These are phyloP conservation scores for Leucophenga varia DNA, from an alignment of 1,140 invertebrate genomes.

Conservation along the genomic window DNA sequence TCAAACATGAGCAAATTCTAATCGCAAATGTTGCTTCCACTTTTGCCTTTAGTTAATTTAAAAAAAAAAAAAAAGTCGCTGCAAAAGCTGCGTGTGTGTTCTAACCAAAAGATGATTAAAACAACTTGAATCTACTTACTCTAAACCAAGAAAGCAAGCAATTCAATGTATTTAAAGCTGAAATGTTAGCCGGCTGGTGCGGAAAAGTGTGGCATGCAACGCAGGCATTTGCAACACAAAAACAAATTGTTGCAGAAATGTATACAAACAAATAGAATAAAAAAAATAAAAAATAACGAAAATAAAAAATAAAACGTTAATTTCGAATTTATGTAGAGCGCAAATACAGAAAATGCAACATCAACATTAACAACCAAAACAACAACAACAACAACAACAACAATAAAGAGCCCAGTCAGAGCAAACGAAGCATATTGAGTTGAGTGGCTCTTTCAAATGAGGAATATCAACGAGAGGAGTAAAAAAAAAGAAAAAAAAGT, in stretches of 20 bases:
- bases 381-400: conserved; percentile 5
- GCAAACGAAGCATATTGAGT: not conserved
- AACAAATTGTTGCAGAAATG: too few relatives aligned
- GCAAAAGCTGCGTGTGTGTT: conserved; percentile 40
- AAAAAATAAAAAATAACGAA: not conserved
- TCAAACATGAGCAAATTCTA: too few relatives aligned
- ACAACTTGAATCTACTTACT: too few relatives aligned
- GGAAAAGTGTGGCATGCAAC: not conserved
- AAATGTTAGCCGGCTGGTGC: conserved; percentile 1
- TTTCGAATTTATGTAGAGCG: conserved; percentile 55
- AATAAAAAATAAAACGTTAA: conserved; percentile 39
- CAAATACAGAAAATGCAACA: too few relatives aligned
- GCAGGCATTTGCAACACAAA: too few relatives aligned
- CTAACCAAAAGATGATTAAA: conserved; percentile 48
- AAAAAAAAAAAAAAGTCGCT: too few relatives aligned
- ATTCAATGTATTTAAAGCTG: conserved; percentile 26
- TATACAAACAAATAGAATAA: not conserved
- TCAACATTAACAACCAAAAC: too few relatives aligned
- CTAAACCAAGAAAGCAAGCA: conserved; percentile 52
- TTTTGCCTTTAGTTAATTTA: too few relatives aligned
- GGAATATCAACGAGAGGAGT: not conserved
- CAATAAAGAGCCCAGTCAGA: not conserved
- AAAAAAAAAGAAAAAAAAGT: too few relatives aligned
- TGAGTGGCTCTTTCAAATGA: not conserved
- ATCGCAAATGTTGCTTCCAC: too few relatives aligned